phyloP scores from a whole-genome alignment of 1,140 invertebrate genomes.

The Trachymyrmex cornetzi region DNA sequence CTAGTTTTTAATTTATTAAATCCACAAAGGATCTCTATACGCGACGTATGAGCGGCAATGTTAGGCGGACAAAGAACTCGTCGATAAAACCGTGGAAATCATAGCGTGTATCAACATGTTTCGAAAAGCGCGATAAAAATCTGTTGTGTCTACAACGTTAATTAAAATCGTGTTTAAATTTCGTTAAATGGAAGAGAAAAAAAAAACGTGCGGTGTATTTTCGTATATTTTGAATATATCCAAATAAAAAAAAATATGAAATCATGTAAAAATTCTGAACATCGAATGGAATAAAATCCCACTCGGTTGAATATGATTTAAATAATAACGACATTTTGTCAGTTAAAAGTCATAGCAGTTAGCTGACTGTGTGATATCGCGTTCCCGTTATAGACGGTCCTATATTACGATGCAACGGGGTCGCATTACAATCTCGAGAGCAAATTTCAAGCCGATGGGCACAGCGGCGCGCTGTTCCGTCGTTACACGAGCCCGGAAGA shows the following conservation, averaged over 20 bases:
- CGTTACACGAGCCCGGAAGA: slow-evolving; percentile 56
- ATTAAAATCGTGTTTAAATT: slow-evolving; percentile 46
- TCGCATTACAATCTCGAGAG: slow-evolving; percentile 28
- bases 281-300: not conserved
- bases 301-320: not conserved
- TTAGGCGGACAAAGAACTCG: slow-evolving; percentile 14
- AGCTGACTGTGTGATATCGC: not conserved
- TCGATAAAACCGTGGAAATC: slow-evolving; percentile 15
- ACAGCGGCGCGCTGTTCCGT: slow-evolving; percentile 15
- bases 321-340: slow-evolving; percentile 5
- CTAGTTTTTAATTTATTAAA: slow-evolving; percentile 60
- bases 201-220: not conserved
- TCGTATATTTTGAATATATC: not conserved
- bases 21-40: slow-evolving; percentile 8
- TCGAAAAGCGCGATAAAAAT: slow-evolving; percentile 27
- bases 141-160: slow-evolving; percentile 10
- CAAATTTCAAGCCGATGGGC: slow-evolving; percentile 47
- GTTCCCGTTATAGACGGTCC: not conserved
- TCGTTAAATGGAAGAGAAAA: slow-evolving; percentile 18
- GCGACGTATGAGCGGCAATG: slow-evolving; percentile 11
- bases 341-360: slow-evolving; percentile 34
- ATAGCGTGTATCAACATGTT: not conserved
- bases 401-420: slow-evolving; percentile 22
- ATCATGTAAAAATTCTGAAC: slow-evolving; percentile 4
- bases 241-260: slow-evolving; percentile 34